A percentile compares a stretch with the other conserved stretches of the same genome.
Evolutionary conservation across 92 coral and sea anemone species (phyloP).

Genomic region (Ricordea florida): DNA sequence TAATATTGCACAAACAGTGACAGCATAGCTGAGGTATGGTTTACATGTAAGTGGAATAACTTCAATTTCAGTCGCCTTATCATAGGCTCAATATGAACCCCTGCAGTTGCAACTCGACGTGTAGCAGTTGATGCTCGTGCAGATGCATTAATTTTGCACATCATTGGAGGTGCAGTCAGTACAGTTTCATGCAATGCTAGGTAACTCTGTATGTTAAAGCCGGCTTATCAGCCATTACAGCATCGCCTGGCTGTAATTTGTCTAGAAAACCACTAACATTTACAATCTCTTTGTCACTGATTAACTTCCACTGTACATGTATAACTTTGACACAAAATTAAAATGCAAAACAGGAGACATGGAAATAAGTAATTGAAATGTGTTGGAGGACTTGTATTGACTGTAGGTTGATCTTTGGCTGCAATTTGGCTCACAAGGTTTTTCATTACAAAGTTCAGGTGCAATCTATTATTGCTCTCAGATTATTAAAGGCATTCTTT

Average conservation of each 20-base stretch:
- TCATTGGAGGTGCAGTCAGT: constrained; percentile 54
- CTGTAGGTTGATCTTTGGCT: constrained; percentile 70
- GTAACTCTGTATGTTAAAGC: constrained; percentile 45
- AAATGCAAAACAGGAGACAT: constrained; percentile 55
- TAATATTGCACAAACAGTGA: no score
- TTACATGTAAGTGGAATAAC: no score
- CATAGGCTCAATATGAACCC: no score
- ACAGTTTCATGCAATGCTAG: constrained; percentile 40
- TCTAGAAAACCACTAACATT: constrained; percentile 52
- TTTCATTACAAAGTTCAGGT: constrained; percentile 59
- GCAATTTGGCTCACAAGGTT: constrained; percentile 45
- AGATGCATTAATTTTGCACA: constrained; percentile 32
- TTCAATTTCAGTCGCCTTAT: no score
- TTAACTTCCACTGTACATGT: constrained; percentile 60
- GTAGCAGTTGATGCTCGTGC: constrained; percentile 38
- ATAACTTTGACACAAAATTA: constrained; percentile 45
- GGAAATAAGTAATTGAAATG: constrained; percentile 45
- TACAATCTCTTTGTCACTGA: constrained; percentile 57
- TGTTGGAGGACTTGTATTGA: constrained; percentile 61
- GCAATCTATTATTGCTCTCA: constrained; percentile 65
- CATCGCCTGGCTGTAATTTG: constrained; percentile 45
- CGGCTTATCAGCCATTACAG: constrained; percentile 58
- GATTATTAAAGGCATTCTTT: constrained; percentile 18
- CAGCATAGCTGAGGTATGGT: no score
- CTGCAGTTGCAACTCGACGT: constrained; percentile 41